These are phyloP conservation scores for Drosophila virilis DNA, from an alignment of 1,140 invertebrate species.

Conservation along the genomic window DNA sequence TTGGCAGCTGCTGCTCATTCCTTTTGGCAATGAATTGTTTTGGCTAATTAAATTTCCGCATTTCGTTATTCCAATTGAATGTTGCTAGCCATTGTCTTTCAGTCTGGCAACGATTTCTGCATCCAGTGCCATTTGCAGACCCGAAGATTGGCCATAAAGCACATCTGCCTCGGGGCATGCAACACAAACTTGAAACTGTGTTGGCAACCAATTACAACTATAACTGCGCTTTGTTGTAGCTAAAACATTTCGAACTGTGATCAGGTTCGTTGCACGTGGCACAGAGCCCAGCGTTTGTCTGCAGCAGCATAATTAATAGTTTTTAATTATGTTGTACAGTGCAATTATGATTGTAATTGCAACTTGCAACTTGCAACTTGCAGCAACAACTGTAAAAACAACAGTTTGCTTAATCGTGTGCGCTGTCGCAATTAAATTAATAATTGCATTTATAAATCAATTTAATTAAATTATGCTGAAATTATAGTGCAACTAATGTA, in stretches of 20 bases:
- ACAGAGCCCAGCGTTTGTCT: constrained; percentile 2
- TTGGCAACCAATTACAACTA: constrained; percentile 22
- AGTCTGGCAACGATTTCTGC: background rate
- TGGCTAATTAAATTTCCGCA: constrained; percentile 1
- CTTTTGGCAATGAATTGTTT: background rate
- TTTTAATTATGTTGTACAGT: constrained; percentile 39
- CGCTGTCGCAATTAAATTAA: constrained; percentile 43
- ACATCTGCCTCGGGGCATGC: constrained; percentile 13
- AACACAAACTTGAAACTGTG: background rate
- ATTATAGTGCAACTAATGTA: constrained; percentile 47
- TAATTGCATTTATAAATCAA: constrained; percentile 77
- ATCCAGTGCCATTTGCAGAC: background rate
- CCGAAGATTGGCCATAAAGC: constrained; percentile 9
- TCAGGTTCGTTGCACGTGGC: constrained; percentile 37
- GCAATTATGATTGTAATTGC: constrained; percentile 24
- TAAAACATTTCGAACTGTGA: constrained; percentile 21
- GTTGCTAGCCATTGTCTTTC: background rate
- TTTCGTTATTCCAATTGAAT: background rate
- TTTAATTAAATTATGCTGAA: constrained; percentile 73
- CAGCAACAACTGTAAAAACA: constrained; percentile 5
- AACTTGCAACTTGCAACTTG: background rate
- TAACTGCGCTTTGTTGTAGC: background rate
- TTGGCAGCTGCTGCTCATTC: too few relatives aligned
- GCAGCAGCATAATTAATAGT: constrained; percentile 44
- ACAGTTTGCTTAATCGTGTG: constrained; percentile 24